A percentile compares a stretch with the other conserved stretches of the same genome.
These are phyloP conservation scores for Drosophila lacertosa DNA, from an alignment of 1,140 invertebrate genomes.

Conservation along the genomic window DNA sequence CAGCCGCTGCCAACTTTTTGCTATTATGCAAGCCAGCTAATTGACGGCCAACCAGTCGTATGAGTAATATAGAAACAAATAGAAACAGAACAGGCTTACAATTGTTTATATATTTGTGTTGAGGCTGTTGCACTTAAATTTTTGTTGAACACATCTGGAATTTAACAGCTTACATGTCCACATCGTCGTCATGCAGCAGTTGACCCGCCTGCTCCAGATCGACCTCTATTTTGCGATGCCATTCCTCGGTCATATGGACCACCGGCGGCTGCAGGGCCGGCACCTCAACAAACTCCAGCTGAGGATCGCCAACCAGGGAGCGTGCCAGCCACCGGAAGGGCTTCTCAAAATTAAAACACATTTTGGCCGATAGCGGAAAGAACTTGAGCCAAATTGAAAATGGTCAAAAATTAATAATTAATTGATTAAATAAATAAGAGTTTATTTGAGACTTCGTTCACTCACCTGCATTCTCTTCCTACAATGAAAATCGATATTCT, in stretches of 20 bases:
- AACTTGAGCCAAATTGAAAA: conserved; percentile 90
- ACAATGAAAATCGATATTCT: conserved; percentile 98
- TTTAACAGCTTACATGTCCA: conserved; percentile 90
- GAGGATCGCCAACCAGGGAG: conserved; percentile 98
- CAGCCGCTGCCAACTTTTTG: background rate
- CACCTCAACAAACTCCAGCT: conserved; percentile 98
- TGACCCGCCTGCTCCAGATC: conserved; percentile 96
- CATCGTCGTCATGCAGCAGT: conserved; percentile 96
- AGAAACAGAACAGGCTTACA: background rate
- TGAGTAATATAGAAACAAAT: conserved; percentile 4
- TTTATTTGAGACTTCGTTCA: too few species aligned
- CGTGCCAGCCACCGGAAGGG: conserved; percentile 98
- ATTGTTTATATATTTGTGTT: background rate
- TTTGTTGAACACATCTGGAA: background rate
- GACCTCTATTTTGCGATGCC: conserved; percentile 96
- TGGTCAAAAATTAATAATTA: background rate
- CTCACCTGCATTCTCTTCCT: conserved; percentile 94
- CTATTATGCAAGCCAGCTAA: conserved; percentile 20
- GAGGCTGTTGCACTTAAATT: background rate
- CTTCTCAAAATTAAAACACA: conserved; percentile 99
- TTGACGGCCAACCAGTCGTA: conserved; percentile 1
- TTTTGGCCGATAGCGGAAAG: conserved; percentile 99
- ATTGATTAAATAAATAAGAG: too few species aligned
- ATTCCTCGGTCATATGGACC: conserved; percentile 97
- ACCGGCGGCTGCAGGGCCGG: conserved; percentile 96